Evolutionary conservation across 2,888 invertebrate genomes (phyloP).

Genomic region (Drosophila nr. perissopoda): DNA sequence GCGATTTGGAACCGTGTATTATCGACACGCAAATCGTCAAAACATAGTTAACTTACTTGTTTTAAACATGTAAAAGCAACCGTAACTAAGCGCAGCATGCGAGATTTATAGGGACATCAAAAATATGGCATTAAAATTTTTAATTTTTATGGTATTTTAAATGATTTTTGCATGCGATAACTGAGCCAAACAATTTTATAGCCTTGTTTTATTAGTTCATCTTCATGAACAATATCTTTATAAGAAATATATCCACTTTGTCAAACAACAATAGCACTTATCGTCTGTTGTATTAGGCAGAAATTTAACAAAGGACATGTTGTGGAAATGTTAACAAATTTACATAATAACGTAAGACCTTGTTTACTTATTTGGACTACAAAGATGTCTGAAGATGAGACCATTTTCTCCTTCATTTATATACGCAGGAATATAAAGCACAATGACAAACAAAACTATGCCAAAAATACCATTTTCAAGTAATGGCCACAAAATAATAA

Average conservation of each 20-base stretch:
- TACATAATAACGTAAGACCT: not conserved
- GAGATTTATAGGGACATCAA: not conserved
- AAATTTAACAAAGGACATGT: not conserved
- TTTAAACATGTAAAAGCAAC: not conserved
- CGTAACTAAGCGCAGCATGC: not conserved
- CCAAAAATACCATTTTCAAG: not conserved
- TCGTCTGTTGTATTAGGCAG: not conserved
- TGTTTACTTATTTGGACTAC: not conserved
- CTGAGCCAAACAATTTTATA: not conserved
- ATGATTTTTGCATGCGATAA: not conserved
- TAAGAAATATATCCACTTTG: not conserved
- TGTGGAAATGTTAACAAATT: not conserved
- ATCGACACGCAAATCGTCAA: constrained; percentile 21
- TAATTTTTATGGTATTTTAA: no score
- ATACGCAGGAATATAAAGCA: not conserved
- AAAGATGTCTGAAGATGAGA: not conserved
- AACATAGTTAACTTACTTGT: not conserved
- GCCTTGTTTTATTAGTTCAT: not conserved
- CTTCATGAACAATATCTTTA: not conserved
- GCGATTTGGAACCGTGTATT: constrained; percentile 36
- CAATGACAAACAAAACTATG: not conserved
- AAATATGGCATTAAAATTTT: not conserved
- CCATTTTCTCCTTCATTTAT: not conserved
- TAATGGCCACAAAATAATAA: no score
- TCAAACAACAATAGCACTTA: not conserved